These are phyloP conservation scores for Nyctibius grandis DNA, from an alignment of 2,797 vertebrate species.

Conservation along the genomic window DNA sequence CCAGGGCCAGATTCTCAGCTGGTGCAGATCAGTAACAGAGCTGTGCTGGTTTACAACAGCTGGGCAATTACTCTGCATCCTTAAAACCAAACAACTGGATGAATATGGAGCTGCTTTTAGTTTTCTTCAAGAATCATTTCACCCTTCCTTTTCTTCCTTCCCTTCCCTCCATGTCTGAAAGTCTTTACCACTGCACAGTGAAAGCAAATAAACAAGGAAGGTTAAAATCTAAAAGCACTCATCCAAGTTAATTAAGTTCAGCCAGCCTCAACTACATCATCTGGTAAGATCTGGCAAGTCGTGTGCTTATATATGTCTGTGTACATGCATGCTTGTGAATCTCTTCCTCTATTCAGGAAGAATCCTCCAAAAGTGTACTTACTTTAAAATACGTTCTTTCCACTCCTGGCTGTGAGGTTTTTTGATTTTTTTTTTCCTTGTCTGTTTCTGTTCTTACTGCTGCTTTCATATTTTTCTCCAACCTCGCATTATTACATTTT, in stretches of 20 bases:
- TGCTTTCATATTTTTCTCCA: slow-evolving; percentile 49
- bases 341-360: background rate
- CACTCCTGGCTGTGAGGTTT: background rate
- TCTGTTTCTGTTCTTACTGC: slow-evolving; percentile 29
- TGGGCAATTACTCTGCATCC: background rate
- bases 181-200: slow-evolving; percentile 48
- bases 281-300: slow-evolving; percentile 32
- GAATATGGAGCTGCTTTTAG: background rate
- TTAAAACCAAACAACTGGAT: background rate
- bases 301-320: background rate
- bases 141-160: background rate
- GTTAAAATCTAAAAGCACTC: slow-evolving; percentile 64
- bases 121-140: background rate
- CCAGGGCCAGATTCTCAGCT: background rate
- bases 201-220: slow-evolving; percentile 63
- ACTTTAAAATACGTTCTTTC: background rate
- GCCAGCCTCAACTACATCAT: slow-evolving; percentile 61
- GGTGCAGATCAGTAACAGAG: background rate
- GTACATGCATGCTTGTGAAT: background rate
- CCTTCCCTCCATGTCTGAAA: slow-evolving; percentile 45
- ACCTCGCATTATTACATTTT: slow-evolving; percentile 57
- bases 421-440: background rate
- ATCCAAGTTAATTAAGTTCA: slow-evolving; percentile 71
- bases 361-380: background rate
- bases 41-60: background rate